Conservation (phyloP, 2,113 vertebrate species). For the Antechinus stuartii region DNA sequence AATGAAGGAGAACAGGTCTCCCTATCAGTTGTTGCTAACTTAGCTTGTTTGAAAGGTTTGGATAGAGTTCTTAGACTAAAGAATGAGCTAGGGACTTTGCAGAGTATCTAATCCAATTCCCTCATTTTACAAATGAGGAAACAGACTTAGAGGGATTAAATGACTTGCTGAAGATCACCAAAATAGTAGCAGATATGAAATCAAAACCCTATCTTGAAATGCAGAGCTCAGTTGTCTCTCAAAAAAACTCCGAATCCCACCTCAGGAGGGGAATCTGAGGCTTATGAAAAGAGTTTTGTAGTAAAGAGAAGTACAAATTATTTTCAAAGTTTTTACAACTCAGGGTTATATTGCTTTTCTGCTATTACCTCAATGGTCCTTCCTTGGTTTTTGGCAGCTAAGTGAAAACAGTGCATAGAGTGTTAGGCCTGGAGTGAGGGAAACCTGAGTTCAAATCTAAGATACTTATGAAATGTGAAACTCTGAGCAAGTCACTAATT, state of each 20-base stretch:
- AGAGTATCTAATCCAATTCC: background rate
- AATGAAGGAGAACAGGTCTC: background rate
- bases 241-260: background rate
- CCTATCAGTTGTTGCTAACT: background rate
- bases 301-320: background rate
- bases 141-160: background rate
- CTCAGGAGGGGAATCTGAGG: background rate
- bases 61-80: background rate
- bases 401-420: background rate
- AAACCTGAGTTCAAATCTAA: background rate
- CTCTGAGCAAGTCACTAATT: background rate
- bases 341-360: constrained; percentile 69
- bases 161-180: background rate
- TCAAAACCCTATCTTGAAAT: background rate
- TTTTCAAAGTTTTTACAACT: background rate
- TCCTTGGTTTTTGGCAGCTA: constrained; percentile 36
- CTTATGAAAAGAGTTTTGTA: background rate
- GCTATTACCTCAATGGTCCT: constrained; percentile 70
- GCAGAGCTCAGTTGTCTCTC: background rate
- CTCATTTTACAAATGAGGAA: background rate
- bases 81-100: background rate
- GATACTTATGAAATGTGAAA: background rate
- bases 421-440: background rate
- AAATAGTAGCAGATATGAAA: background rate
- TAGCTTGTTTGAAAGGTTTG: background rate